These are phyloP conservation scores for Lysandra bellargus DNA, from an alignment of 2,888 invertebrate species.

Conservation along the genomic window DNA sequence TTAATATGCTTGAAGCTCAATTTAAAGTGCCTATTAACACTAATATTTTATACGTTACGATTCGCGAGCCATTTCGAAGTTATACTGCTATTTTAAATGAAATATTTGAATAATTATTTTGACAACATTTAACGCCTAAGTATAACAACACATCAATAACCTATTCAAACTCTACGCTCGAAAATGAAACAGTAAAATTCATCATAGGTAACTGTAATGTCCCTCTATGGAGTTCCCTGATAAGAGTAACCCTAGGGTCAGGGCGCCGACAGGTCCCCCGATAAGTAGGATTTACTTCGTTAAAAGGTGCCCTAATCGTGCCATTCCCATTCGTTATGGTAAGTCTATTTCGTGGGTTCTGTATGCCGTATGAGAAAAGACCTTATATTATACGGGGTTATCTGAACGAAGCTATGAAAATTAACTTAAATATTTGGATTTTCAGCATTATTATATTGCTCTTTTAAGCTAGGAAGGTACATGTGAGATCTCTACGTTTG, in stretches of 20 bases:
- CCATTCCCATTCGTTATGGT: conserved; percentile 73
- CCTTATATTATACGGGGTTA: conserved; percentile 19
- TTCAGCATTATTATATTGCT: not conserved
- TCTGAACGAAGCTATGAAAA: conserved; percentile 23
- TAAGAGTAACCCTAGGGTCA: conserved; percentile 50
- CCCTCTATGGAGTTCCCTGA: conserved; percentile 59
- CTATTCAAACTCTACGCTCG: not conserved
- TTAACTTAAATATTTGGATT: conserved; percentile 12
- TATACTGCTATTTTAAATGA: too few relatives aligned
- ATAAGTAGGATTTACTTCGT: conserved; percentile 77
- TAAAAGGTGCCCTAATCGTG: conserved; percentile 78
- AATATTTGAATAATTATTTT: too few relatives aligned
- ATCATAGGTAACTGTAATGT: conserved; percentile 50
- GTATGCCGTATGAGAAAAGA: conserved; percentile 22
- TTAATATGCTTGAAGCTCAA: too few relatives aligned
- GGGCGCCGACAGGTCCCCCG: conserved; percentile 49
- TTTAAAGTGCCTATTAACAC: too few relatives aligned
- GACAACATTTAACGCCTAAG: too few relatives aligned
- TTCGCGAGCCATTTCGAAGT: too few relatives aligned
- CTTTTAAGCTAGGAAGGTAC: not conserved
- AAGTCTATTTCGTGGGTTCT: conserved; percentile 33
- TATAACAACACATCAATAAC: not conserved
- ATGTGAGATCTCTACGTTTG: not conserved
- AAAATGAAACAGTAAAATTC: conserved; percentile 44
- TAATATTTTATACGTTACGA: too few relatives aligned